Conservation (phyloP, 2,797 vertebrate genomes). For the Microhierax caerulescens region DNA sequence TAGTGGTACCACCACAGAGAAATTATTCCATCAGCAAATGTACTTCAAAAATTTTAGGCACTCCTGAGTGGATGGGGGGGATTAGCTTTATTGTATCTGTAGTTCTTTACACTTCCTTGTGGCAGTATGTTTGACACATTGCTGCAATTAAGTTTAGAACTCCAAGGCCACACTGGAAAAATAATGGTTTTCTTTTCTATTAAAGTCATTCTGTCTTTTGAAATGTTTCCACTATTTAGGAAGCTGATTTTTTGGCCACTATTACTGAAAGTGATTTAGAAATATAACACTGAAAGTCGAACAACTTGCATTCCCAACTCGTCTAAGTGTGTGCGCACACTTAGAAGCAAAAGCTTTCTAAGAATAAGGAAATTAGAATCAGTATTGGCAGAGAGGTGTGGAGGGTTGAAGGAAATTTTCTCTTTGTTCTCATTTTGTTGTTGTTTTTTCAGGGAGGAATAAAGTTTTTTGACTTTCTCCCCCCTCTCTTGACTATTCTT, state of each 20-base stretch:
- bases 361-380: not conserved
- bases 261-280: not conserved
- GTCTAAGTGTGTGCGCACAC: no score
- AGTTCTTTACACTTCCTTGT: not conserved
- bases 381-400: not conserved
- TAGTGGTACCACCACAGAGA: not conserved
- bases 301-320: not conserved
- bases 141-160: not conserved
- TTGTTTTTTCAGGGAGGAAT: not conserved
- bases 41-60: not conserved
- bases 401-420: not conserved
- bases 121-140: not conserved
- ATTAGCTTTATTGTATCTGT: not conserved
- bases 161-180: not conserved
- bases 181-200: not conserved
- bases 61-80: not conserved
- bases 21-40: not conserved
- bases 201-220: not conserved
- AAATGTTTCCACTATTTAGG: not conserved
- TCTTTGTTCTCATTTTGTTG: not conserved
- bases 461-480: not conserved
- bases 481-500: not conserved
- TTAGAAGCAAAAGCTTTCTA: not conserved
- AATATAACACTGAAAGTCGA: not conserved
- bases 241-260: not conserved